Percentiles rank a stretch among this genome's conserved stretches.
Conservation (phyloP, 2,888 invertebrate genomes). For the Lasioglossum figueresi region DNA sequence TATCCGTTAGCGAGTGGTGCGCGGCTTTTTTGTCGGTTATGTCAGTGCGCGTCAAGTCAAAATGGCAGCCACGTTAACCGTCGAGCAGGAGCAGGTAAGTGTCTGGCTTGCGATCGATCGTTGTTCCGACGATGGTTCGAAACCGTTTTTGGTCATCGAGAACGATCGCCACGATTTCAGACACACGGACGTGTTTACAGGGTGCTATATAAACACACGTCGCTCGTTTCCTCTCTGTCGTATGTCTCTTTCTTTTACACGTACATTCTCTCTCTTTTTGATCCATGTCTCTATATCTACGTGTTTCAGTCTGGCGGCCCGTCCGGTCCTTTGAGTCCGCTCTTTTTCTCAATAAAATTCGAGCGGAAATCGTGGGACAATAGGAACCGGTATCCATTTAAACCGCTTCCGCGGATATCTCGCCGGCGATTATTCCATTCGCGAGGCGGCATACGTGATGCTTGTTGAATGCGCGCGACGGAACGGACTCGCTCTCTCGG, state of each 20-base stretch:
- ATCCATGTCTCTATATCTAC: not conserved
- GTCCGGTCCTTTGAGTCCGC: conserved; percentile 9
- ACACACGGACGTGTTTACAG: conserved; percentile 31
- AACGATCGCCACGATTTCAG: not conserved
- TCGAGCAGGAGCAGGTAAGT: conserved; percentile 91
- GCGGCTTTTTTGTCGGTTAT: conserved; percentile 49
- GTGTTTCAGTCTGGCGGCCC: not conserved
- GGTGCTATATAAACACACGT: conserved; percentile 54
- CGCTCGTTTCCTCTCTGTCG: not conserved
- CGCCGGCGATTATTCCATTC: conserved; percentile 6
- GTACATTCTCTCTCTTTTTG: not conserved
- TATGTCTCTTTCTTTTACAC: not conserved
- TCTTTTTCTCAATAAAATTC: conserved; percentile 2
- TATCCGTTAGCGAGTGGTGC: conserved; percentile 41
- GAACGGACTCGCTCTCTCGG: not conserved
- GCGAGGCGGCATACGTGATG: not conserved
- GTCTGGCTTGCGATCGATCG: conserved; percentile 68
- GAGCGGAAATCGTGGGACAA: conserved; percentile 9
- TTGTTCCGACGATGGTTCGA: not conserved
- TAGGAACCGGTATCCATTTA: not conserved
- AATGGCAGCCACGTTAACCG: conserved; percentile 91
- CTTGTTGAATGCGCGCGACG: conserved; percentile 14
- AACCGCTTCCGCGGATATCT: not conserved
- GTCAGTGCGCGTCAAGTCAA: conserved; percentile 78
- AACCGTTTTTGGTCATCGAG: not conserved